Conservation (phyloP, 2,888 invertebrate genomes). For the Willowsia nigromaculata region DNA sequence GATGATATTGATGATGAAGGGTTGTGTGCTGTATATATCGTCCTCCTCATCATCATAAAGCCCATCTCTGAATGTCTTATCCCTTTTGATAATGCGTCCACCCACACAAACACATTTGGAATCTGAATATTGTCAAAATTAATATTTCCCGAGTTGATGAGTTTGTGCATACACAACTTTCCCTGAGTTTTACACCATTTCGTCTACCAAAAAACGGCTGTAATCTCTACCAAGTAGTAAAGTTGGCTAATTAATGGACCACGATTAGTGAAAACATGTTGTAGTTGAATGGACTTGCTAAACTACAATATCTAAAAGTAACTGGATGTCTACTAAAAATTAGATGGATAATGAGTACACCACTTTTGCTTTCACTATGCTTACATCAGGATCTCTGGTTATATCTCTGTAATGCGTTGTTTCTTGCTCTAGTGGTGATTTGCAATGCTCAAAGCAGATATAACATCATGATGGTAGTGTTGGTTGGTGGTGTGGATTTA, state of each 20-base stretch:
- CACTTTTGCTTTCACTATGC: neutral
- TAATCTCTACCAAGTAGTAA: neutral
- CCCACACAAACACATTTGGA: neutral
- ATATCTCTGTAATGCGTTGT: constrained; percentile 1
- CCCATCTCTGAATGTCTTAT: neutral
- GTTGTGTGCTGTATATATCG: neutral
- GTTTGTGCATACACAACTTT: neutral
- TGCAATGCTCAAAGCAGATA: neutral
- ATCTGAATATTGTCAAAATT: neutral
- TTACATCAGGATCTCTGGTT: neutral
- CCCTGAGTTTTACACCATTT: neutral
- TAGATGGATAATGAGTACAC: neutral
- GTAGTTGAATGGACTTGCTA: constrained; percentile 12
- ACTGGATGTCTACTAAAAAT: neutral
- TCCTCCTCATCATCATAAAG: neutral
- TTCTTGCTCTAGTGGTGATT: neutral
- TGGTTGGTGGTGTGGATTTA: constrained; percentile 17
- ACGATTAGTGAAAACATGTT: constrained; percentile 13
- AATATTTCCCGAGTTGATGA: neutral
- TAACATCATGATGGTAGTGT: neutral
- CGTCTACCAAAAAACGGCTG: neutral
- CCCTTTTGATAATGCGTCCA: neutral
- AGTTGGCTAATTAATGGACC: constrained; percentile 22
- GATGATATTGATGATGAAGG: no score
- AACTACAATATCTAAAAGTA: constrained; percentile 22